A percentile compares a stretch with the other conserved stretches of the same genome.
These are phyloP conservation scores for Himantopus leucocephalus DNA, from an alignment of 2,113 vertebrate genomes.

Conservation along the genomic window DNA sequence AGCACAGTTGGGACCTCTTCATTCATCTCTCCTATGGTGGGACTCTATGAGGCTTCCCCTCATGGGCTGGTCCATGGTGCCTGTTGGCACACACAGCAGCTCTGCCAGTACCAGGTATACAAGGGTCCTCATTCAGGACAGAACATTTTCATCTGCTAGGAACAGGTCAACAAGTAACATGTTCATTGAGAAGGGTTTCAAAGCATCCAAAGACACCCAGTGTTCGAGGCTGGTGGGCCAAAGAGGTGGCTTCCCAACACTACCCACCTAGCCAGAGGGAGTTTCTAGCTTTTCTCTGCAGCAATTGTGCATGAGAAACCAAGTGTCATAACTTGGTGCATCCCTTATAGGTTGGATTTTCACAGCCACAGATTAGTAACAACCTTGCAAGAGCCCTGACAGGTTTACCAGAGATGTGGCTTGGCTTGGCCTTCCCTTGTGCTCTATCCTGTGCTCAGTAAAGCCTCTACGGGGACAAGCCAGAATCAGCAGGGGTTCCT, in stretches of 20 bases:
- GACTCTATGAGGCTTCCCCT: neutral
- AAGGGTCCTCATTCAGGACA: neutral
- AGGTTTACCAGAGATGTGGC: neutral
- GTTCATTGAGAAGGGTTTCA: neutral
- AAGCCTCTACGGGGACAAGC: neutral
- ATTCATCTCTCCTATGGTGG: neutral
- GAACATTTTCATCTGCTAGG: neutral
- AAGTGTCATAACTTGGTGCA: neutral
- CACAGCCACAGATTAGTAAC: neutral
- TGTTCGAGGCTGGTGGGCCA: neutral
- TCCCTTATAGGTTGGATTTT: neutral
- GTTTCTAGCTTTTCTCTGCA: neutral
- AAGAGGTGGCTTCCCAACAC: neutral
- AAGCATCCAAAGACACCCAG: neutral
- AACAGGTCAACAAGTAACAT: neutral
- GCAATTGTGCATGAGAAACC: neutral
- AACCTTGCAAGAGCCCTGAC: neutral
- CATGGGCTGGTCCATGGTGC: rapidly evolving
- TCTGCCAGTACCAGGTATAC: neutral
- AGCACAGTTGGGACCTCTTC: neutral
- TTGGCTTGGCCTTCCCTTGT: neutral
- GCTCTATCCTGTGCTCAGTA: neutral
- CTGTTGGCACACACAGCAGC: neutral
- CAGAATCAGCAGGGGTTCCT: neutral
- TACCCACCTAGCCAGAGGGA: neutral